Evolutionary conservation across 2,888 invertebrate genomes (phyloP).

Genomic region (Ornithoptera alexandrae): DNA sequence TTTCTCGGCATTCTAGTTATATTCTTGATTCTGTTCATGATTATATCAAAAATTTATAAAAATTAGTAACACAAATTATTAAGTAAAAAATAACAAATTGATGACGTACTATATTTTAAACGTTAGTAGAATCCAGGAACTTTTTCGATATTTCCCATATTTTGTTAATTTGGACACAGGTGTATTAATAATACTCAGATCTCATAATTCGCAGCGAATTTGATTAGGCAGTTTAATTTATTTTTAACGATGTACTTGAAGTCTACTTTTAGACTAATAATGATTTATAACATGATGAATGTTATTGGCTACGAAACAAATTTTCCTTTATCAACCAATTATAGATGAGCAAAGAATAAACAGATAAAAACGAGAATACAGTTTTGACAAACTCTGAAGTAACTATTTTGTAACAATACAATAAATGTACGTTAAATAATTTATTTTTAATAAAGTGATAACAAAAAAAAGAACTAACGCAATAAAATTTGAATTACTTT

Average conservation of each 20-base stretch:
- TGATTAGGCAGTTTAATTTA: background rate
- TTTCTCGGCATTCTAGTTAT: constrained; percentile 59
- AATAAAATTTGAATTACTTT: too few species aligned
- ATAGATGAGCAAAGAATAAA: background rate
- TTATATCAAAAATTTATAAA: constrained; percentile 36
- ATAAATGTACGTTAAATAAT: too few species aligned
- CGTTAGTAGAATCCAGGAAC: constrained; percentile 5
- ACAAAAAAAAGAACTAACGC: too few species aligned
- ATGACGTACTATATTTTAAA: constrained; percentile 23
- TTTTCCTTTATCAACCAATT: background rate
- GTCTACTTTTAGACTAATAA: background rate
- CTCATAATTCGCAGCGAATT: background rate
- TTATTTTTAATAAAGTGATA: too few species aligned
- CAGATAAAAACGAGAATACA: background rate
- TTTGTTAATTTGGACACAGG: background rate
- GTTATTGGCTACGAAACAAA: background rate
- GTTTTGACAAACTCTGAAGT: too few species aligned
- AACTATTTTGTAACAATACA: background rate
- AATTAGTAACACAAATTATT: constrained; percentile 12
- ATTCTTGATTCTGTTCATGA: constrained; percentile 74
- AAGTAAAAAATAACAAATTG: constrained; percentile 14
- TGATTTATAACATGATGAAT: background rate
- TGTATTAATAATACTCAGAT: background rate
- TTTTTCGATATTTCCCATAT: background rate
- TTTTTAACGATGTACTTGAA: background rate